These are phyloP conservation scores for Conus betulinus DNA, from an alignment of 1,140 invertebrate species.

Conservation along the genomic window DNA sequence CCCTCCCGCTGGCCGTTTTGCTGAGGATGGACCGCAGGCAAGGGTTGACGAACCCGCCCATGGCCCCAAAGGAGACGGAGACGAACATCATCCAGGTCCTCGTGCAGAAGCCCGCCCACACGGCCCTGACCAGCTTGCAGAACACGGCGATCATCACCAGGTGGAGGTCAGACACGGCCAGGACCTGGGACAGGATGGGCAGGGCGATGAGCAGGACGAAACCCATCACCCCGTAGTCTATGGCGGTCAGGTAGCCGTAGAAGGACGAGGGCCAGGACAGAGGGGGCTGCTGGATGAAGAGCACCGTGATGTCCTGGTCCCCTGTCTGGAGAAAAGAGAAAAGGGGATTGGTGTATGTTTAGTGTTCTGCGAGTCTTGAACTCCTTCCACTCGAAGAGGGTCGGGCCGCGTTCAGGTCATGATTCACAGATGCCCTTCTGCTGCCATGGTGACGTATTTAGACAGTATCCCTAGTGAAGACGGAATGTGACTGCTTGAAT, in stretches of 20 bases:
- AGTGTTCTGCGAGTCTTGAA: no score
- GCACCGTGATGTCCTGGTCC: conserved; percentile 70
- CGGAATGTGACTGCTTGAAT: no score
- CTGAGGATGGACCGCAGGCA: conserved; percentile 68
- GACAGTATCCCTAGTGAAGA: no score
- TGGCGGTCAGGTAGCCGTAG: conserved; percentile 73
- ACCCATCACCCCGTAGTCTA: conserved; percentile 71
- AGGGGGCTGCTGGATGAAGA: conserved; percentile 67
- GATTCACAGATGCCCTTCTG: no score
- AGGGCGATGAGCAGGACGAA: conserved; percentile 65
- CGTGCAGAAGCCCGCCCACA: conserved; percentile 65
- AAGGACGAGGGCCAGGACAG: conserved; percentile 70
- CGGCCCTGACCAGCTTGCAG: conserved; percentile 67
- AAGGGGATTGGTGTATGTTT: no score
- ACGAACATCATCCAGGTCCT: conserved; percentile 70
- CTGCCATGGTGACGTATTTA: no score
- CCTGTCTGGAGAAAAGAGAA: conserved; percentile 63
- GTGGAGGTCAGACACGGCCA: conserved; percentile 59
- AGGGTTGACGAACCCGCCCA: conserved; percentile 69
- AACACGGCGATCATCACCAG: conserved; percentile 66
- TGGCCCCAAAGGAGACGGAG: conserved; percentile 64
- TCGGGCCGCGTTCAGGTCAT: no score
- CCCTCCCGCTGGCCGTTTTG: conserved; percentile 66
- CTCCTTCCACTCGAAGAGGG: no score
- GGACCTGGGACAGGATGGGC: conserved; percentile 63